A percentile compares a stretch with the other conserved stretches of the same genome.
These are phyloP conservation scores for Nanorana parkeri DNA, from an alignment of 2,113 vertebrate genomes.

Conservation along the genomic window DNA sequence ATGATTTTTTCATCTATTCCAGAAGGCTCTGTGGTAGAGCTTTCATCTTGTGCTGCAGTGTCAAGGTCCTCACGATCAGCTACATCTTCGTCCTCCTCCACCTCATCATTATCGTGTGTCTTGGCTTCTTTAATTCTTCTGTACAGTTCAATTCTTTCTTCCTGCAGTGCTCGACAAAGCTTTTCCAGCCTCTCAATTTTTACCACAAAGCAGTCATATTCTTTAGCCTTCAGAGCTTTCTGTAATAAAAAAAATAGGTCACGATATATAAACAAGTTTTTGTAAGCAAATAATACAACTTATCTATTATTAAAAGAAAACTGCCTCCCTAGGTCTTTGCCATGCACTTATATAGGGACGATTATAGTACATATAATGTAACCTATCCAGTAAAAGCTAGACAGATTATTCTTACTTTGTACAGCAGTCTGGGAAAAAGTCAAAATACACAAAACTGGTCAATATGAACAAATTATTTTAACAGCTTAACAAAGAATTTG, in stretches of 20 bases:
- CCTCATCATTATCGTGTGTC: constrained; percentile 57
- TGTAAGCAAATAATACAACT: not conserved
- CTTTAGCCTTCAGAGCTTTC: constrained; percentile 82
- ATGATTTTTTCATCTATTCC: constrained; percentile 71
- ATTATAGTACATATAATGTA: too few relatives aligned
- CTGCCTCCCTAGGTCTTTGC: not conserved
- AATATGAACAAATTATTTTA: too few relatives aligned
- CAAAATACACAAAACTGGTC: too few relatives aligned
- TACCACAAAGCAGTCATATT: constrained; percentile 87
- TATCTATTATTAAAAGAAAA: not conserved
- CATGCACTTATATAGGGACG: too few relatives aligned
- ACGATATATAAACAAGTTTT: not conserved
- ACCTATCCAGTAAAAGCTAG: too few relatives aligned
- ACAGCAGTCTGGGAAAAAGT: too few relatives aligned
- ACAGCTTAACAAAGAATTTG: too few relatives aligned
- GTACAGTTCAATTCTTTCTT: constrained; percentile 89
- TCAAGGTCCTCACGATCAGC: constrained; percentile 15
- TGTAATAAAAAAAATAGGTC: constrained; percentile 63
- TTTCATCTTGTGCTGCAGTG: constrained; percentile 28
- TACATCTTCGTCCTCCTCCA: constrained; percentile 55
- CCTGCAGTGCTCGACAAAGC: constrained; percentile 89
- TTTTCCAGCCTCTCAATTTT: constrained; percentile 94
- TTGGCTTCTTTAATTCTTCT: constrained; percentile 88
- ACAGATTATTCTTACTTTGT: too few relatives aligned
- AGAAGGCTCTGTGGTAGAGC: constrained; percentile 53